A percentile compares a stretch with the other conserved stretches of the same genome.
Conservation (phyloP, 1,140 invertebrate species). For the Drosophila nigromelanica region DNA sequence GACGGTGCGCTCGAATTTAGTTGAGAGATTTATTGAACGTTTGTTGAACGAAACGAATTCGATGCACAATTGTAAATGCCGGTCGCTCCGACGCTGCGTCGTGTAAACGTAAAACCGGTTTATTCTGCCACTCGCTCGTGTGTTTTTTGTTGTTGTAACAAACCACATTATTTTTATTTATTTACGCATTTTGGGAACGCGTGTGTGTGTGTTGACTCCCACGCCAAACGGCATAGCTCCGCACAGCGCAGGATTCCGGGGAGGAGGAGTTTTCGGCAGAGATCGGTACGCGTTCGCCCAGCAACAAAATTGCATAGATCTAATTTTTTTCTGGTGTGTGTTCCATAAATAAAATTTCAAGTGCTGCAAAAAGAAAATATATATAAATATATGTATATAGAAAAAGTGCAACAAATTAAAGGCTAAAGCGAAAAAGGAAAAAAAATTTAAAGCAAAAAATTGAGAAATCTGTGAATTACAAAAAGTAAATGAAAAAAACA, state of each 20-base stretch:
- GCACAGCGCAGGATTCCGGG: background rate
- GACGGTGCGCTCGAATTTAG: slow-evolving; percentile 33
- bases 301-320: slow-evolving; percentile 14
- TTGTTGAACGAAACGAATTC: slow-evolving; percentile 29
- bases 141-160: slow-evolving; percentile 7
- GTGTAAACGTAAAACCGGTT: slow-evolving; percentile 36
- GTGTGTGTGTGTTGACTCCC: slow-evolving; percentile 32
- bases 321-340: slow-evolving; percentile 45
- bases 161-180: slow-evolving; percentile 5
- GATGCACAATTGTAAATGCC: slow-evolving; percentile 42
- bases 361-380: slow-evolving; percentile 12
- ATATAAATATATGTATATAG: background rate
- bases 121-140: slow-evolving; percentile 21
- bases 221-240: slow-evolving; percentile 18
- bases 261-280: background rate
- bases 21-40: slow-evolving; percentile 13
- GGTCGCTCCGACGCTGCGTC: slow-evolving; percentile 22
- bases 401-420: slow-evolving; percentile 14
- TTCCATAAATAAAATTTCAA: slow-evolving; percentile 28
- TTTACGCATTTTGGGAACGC: slow-evolving; percentile 5
- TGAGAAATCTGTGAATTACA: slow-evolving; percentile 24
- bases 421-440: slow-evolving; percentile 13
- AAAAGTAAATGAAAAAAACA: slow-evolving; percentile 36
- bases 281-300: slow-evolving; percentile 18
- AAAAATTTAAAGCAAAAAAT: slow-evolving; percentile 20